These are phyloP conservation scores for Volucella inflata DNA, from an alignment of 2,888 invertebrate species.

Conservation along the genomic window DNA sequence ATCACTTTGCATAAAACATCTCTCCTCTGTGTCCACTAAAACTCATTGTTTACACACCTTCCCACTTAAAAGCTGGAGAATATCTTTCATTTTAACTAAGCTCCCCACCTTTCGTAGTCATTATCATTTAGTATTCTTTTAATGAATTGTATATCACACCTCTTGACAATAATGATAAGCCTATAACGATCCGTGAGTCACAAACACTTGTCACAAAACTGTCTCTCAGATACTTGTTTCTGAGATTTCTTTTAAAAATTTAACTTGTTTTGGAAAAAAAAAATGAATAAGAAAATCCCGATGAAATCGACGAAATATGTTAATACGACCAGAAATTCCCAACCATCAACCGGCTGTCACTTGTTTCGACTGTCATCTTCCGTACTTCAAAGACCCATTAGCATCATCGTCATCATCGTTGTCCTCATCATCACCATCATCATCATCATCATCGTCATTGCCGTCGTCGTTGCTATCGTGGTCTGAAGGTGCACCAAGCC, in stretches of 20 bases:
- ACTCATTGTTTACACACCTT: slow-evolving; percentile 11
- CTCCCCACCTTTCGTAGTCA: slow-evolving; percentile 12
- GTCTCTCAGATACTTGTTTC: slow-evolving; percentile 16
- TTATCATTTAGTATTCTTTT: slow-evolving; percentile 19
- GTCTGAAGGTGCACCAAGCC: slow-evolving; percentile 29
- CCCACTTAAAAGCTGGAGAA: slow-evolving; percentile 3
- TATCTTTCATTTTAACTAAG: background rate
- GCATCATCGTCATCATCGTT: slow-evolving; percentile 44
- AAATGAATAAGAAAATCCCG: slow-evolving; percentile 8
- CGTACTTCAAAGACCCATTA: slow-evolving; percentile 48
- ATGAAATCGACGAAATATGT: slow-evolving; percentile 50
- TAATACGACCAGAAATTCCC: slow-evolving; percentile 32
- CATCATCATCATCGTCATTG: slow-evolving; percentile 1
- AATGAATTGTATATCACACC: slow-evolving; percentile 61
- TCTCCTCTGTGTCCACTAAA: background rate
- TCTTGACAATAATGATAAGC: slow-evolving; percentile 49
- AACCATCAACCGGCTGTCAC: slow-evolving; percentile 54
- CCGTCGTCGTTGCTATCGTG: background rate
- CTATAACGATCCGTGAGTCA: slow-evolving; percentile 42
- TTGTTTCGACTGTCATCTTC: slow-evolving; percentile 59
- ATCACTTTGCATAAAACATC: slow-evolving; percentile 14
- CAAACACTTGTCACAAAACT: slow-evolving; percentile 63
- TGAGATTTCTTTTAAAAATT: too few species aligned
- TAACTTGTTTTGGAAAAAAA: background rate
- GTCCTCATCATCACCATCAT: slow-evolving; percentile 42